A percentile compares a stretch with the other conserved stretches of the same genome.
Conservation (phyloP, 1,140 invertebrate genomes). For the Tyrophagus putrescentiae region DNA sequence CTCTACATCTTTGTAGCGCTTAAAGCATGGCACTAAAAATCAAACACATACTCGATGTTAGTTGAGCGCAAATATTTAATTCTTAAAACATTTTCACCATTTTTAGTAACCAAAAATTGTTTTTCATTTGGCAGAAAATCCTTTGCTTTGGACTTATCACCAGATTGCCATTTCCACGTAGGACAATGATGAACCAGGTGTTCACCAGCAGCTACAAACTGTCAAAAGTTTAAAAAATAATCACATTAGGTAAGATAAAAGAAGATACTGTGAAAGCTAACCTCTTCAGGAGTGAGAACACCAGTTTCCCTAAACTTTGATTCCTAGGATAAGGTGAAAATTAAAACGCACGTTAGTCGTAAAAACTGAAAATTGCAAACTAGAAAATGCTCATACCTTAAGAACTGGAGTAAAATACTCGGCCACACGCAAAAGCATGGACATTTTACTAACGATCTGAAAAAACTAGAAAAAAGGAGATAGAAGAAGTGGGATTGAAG, state of each 20-base stretch:
- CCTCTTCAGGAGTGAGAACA: conserved; percentile 67
- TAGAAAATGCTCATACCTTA: conserved; percentile 47
- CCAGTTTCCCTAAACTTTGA: conserved; percentile 97
- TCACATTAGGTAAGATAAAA: conserved; percentile 13
- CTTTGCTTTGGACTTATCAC: conserved; percentile 68
- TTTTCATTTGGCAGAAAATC: conserved; percentile 81
- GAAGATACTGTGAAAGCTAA: conserved; percentile 26
- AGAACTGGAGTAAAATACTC: conserved; percentile 90
- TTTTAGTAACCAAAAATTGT: conserved; percentile 91
- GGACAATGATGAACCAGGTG: conserved; percentile 98
- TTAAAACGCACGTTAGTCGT: too few relatives aligned
- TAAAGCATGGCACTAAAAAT: conserved; percentile 61
- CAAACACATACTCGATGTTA: conserved; percentile 6
- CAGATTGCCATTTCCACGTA: conserved; percentile 94
- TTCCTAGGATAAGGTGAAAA: conserved; percentile 48
- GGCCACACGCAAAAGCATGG: conserved; percentile 62
- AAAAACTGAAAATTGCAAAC: conserved; percentile 16
- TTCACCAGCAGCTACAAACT: conserved; percentile 94
- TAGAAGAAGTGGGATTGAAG: too few relatives aligned
- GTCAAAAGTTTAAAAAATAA: conserved; percentile 32
- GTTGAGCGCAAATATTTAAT: background rate
- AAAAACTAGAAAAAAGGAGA: too few relatives aligned
- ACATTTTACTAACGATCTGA: conserved; percentile 58
- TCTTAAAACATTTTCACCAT: conserved; percentile 39
- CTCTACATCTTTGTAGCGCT: conserved; percentile 71